Evolutionary conservation across 2,113 vertebrate species (phyloP).

Genomic region (Saccopteryx leptura): DNA sequence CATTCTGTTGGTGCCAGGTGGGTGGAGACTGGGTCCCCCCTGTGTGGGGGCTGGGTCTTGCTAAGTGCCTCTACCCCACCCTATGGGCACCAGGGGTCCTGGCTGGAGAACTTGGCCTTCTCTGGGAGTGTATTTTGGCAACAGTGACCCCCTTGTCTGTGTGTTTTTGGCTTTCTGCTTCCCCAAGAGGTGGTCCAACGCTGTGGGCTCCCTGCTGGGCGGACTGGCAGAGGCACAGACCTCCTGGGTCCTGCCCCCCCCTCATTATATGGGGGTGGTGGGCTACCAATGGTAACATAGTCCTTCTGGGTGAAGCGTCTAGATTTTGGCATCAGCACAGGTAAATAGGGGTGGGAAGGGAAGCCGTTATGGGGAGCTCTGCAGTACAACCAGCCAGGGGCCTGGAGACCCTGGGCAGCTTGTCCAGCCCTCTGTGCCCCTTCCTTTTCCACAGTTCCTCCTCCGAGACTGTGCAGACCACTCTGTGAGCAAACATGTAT

Average conservation of each 20-base stretch:
- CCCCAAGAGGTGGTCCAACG: fast-evolving
- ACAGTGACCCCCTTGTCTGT: not conserved
- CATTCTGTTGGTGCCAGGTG: fast-evolving
- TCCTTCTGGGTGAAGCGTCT: not conserved
- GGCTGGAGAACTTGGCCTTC: not conserved
- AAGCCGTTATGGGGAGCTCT: not conserved
- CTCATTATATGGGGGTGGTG: not conserved
- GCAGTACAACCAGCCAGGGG: too few relatives aligned
- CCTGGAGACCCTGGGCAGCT: not conserved
- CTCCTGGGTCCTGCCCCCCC: not conserved
- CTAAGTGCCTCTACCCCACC: not conserved
- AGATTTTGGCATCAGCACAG: not conserved
- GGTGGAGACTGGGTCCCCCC: not conserved
- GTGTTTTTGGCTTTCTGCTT: not conserved
- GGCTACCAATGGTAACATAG: too few relatives aligned
- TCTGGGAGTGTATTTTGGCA: not conserved
- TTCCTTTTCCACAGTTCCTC: fast-evolving
- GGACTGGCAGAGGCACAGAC: not conserved
- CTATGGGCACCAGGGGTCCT: not conserved
- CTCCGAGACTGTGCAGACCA: fast-evolving
- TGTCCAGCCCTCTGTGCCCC: not conserved
- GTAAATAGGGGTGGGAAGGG: not conserved
- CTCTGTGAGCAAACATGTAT: fast-evolving
- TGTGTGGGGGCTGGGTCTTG: fast-evolving
- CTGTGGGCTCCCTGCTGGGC: not conserved